Conservation (phyloP, 2,888 invertebrate species). For the Celastrina argiolus region DNA sequence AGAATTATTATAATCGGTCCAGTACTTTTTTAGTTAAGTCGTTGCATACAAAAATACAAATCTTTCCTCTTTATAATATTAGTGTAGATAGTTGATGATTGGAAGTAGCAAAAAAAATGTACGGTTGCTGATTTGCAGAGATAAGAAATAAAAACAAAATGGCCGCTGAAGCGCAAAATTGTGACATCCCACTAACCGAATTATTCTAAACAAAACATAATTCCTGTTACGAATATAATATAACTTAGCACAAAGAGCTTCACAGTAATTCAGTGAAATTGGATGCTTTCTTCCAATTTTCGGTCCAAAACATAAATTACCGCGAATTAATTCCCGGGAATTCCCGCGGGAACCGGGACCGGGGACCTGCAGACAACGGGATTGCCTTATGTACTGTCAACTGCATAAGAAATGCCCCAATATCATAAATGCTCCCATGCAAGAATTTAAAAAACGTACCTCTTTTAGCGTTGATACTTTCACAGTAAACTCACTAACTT, state of each 20-base stretch:
- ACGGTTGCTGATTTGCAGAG: no score
- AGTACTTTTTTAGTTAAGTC: no score
- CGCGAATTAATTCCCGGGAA: constrained; percentile 16
- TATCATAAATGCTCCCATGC: no score
- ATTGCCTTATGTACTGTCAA: constrained; percentile 11
- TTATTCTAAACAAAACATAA: not conserved
- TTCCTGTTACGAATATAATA: not conserved
- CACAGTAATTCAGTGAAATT: constrained; percentile 18
- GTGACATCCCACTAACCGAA: not conserved
- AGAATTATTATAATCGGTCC: no score
- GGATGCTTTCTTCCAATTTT: constrained; percentile 26
- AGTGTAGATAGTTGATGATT: no score
- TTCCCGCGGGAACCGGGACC: not conserved
- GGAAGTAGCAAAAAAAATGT: no score
- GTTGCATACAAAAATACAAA: no score
- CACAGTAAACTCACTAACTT: no score
- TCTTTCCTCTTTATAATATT: no score
- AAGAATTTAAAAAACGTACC: no score
- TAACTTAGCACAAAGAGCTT: constrained; percentile 13
- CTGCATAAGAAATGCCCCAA: no score
- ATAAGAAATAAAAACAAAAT: not conserved
- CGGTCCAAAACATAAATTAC: constrained; percentile 31
- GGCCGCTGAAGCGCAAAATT: not conserved
- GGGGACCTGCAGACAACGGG: constrained; percentile 8
- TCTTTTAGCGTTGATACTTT: no score